Evolutionary conservation across 2,113 vertebrate genomes (phyloP).

Genomic region (Gila orcuttii): DNA sequence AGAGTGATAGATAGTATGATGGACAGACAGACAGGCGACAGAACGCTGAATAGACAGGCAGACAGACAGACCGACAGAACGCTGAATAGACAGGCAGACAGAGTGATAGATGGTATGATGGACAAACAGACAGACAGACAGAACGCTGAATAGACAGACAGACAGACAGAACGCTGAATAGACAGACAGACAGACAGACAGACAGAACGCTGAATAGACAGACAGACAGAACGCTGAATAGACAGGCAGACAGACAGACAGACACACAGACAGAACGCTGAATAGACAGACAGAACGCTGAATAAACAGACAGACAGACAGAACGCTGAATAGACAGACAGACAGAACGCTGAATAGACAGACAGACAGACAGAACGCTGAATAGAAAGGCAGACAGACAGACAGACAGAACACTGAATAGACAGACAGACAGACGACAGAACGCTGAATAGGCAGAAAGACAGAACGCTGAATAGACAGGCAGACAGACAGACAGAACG

Average conservation of each 20-base stretch:
- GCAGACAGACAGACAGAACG: neutral
- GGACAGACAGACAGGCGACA: neutral
- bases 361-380: neutral
- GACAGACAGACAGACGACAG: rapidly evolving
- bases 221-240: neutral
- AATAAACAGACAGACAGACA: neutral
- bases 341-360: neutral
- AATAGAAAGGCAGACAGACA: neutral
- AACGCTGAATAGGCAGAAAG: neutral
- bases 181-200: neutral
- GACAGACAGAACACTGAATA: neutral
- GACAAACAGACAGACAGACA: neutral
- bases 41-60: no score
- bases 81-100: neutral
- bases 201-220: neutral
- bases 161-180: neutral
- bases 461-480: neutral
- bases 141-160: neutral
- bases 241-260: neutral
- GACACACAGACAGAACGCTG: neutral
- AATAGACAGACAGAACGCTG: neutral
- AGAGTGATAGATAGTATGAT: neutral
- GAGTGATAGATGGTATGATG: no score
- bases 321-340: neutral
- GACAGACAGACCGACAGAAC: neutral